phyloP scores from a whole-genome alignment of 2,888 invertebrate species.

The Amphiduros pacificus region DNA sequence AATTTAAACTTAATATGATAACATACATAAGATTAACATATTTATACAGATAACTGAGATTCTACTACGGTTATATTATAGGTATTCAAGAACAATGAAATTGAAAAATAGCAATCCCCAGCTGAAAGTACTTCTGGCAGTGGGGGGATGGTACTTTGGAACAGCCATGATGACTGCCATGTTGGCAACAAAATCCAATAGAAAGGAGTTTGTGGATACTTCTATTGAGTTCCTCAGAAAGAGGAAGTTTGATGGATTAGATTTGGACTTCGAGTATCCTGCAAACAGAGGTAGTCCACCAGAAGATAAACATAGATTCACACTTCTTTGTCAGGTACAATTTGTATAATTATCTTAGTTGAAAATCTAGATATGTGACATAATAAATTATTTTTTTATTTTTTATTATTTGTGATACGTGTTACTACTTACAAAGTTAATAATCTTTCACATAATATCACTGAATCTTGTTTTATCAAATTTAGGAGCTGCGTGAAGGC shows the following conservation, averaged over 20 bases:
- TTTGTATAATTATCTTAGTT: background rate
- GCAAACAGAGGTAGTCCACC: slow-evolving; percentile 47
- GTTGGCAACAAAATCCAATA: slow-evolving; percentile 35
- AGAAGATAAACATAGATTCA: slow-evolving; percentile 42
- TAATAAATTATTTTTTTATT: background rate
- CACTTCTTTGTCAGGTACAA: slow-evolving; percentile 24
- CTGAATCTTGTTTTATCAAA: background rate
- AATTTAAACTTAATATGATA: no score
- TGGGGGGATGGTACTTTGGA: slow-evolving; percentile 95
- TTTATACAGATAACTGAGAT: no score
- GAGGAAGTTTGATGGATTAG: slow-evolving; percentile 79
- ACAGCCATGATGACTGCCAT: slow-evolving; percentile 63
- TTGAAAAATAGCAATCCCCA: slow-evolving; percentile 21
- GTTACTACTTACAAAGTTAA: no score
- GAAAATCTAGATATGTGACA: background rate
- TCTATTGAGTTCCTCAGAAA: slow-evolving; percentile 40
- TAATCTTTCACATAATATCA: background rate
- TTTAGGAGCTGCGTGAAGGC: slow-evolving; percentile 41
- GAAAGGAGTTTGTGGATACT: slow-evolving; percentile 38
- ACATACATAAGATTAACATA: no score
- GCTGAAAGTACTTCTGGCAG: slow-evolving; percentile 64
- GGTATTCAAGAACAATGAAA: slow-evolving; percentile 22
- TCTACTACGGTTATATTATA: no score
- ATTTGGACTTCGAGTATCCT: slow-evolving; percentile 93
- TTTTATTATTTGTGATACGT: no score